Evolutionary conservation across 2,797 vertebrate species (phyloP), one percentile per base, ranked within the genome.

Genomic region (Halcyon smyrnensis): DNA sequence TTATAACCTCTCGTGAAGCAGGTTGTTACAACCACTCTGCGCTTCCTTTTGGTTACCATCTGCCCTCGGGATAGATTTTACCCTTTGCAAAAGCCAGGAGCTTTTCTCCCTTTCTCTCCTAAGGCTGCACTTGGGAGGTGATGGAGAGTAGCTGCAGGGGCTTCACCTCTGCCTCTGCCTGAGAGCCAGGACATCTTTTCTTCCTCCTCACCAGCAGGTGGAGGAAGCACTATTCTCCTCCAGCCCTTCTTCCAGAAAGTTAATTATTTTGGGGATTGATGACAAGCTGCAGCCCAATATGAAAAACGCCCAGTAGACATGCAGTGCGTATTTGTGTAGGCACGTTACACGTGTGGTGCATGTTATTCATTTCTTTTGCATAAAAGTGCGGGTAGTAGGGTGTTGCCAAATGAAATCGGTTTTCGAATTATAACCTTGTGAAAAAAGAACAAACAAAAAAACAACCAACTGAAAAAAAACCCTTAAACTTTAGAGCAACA

Each of bases 171-270:
- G 12, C 21, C 48, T 59, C 14, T 5, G 82, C 74, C 45, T 30
- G 62, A 60, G 45, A 63, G 84, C 32, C n/a, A 21, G 17, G 18
- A 39, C n/a, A 20, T 88, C 71, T 82, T 92, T 96, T 96, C 84
- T 93, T 84, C 70, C 36, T 95, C 85, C 94, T 96, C 93, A 69
- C 96, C 96, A 97, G 86, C 96, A 97, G 96, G 93, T 96, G 96
- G 96, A 96, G 96, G 88, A 95, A 96, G 94, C 77, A 96, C 88
- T 96, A 68, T 93, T 97, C 93, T 96, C 51, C 93, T 95, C 78
- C 62, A 74, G 64, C 81, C 6, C 1, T 73, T 90, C 51, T 50
- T 95, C 64, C 37, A 23, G 86, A 86, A 95, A 89, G 75, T 79
- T 87, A 71, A 90, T 95, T 93, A 53, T 91, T 94, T 89, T 32